Evolutionary conservation across 2,113 vertebrate genomes (phyloP), one percentile per base, ranked within the genome.

Genomic region (Amphiprion ocellaris): DNA sequence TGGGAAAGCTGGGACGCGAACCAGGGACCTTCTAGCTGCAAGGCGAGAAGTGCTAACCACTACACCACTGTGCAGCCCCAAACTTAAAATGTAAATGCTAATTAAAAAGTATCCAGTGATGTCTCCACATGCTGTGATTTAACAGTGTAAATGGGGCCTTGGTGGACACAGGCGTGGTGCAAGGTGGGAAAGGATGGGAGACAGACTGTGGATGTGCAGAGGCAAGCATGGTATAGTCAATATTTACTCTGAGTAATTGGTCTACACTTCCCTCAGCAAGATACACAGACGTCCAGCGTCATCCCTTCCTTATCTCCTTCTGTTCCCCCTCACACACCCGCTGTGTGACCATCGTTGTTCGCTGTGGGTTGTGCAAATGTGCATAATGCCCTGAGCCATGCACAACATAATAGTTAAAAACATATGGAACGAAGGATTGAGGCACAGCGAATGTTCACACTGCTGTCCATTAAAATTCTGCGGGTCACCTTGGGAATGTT

Each of bases 161-260:
- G 49, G 77, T 79, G 68, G 78, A 78, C 56, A 73, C 26, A 61
- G 46, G 10, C 26, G 50, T 44, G 41, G 53, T 49, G 47, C 52
- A 54, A 37, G 77, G 15, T 67, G 61, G 55, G 54, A 67, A 72
- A 53, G 47, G 50, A 21, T 55, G 69, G 56, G 54, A 59, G 73
- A 26, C 28, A 49, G 66, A 47, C 30, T 11, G 30, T 53, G 55
- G 33, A 59, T 83, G 47, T 74, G 39, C 77, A 61, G 49, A 81
- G 15, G 62, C 39, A 86, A 74, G 69, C 62, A 86, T 74, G 47
- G 62, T 64, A 47, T 61, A 60, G 90, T 87, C 82, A 87, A 90
- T 88, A 91, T 93, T 90, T 88, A 82, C 81, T 61, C 72, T 52
- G 46, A 82, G 80, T 91, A 92, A 89, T 91, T 90, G 86, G 75